Evolutionary conservation across 2,113 vertebrate species (phyloP).

Genomic region (Tetrax tetrax): DNA sequence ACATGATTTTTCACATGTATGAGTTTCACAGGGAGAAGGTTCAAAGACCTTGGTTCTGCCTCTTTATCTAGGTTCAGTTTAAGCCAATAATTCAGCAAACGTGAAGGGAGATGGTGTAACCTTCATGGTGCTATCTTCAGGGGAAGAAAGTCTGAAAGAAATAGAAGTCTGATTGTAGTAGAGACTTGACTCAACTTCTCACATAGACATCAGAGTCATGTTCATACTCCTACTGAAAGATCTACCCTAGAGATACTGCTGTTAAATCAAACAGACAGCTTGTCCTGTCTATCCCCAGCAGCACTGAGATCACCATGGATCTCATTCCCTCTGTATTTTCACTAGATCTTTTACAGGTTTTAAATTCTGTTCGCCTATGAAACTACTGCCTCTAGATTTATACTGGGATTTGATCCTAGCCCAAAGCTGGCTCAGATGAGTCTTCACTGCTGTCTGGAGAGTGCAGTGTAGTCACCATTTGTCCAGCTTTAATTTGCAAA

Average conservation of each 20-base stretch:
- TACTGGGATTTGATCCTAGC: background rate
- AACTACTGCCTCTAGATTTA: background rate
- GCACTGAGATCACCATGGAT: background rate
- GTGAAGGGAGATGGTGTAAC: background rate
- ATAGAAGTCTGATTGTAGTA: background rate
- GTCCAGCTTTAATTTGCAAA: background rate
- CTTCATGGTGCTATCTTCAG: fast-evolving
- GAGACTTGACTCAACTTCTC: background rate
- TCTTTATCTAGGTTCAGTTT: background rate
- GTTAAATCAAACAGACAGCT: background rate
- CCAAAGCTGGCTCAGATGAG: background rate
- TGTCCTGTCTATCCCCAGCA: background rate
- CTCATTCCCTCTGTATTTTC: background rate
- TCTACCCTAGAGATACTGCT: background rate
- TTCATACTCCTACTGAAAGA: background rate
- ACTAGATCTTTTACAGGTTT: background rate
- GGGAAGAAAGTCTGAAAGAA: background rate
- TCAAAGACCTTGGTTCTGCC: background rate
- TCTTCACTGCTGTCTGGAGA: background rate
- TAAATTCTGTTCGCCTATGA: background rate
- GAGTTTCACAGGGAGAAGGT: background rate
- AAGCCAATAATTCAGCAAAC: background rate
- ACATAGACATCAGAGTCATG: background rate
- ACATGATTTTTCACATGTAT: background rate
- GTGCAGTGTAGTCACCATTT: background rate